Evolutionary conservation across 2,888 invertebrate species (phyloP).

Genomic region (Odontomyia ornata): DNA sequence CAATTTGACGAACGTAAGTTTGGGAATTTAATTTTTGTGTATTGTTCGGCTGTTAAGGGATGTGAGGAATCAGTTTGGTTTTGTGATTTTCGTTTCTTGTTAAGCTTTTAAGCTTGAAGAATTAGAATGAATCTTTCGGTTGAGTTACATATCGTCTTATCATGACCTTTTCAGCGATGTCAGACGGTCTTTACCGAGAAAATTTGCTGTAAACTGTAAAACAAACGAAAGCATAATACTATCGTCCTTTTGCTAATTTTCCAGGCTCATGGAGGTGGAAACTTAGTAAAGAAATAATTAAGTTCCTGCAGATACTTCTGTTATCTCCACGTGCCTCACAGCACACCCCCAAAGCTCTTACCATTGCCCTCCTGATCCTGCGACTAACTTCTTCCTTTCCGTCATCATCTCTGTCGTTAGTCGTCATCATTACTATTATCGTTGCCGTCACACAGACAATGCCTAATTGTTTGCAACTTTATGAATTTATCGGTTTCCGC

Average conservation of each 20-base stretch:
- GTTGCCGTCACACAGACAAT: constrained; percentile 5
- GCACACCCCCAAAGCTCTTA: not conserved
- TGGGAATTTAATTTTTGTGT: too few relatives aligned
- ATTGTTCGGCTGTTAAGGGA: not conserved
- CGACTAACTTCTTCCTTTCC: not conserved
- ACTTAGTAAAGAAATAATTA: not conserved
- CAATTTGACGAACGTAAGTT: constrained; percentile 69
- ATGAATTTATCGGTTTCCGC: constrained; percentile 41
- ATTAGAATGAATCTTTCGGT: too few relatives aligned
- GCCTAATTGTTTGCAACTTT: constrained; percentile 40
- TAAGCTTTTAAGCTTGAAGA: too few relatives aligned
- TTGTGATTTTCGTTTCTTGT: too few relatives aligned
- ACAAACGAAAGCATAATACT: too few relatives aligned
- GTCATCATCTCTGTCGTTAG: not conserved
- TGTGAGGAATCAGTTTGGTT: too few relatives aligned
- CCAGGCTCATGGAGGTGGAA: not conserved
- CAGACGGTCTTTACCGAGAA: too few relatives aligned
- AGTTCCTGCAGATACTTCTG: not conserved
- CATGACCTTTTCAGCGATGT: too few relatives aligned
- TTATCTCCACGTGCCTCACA: not conserved
- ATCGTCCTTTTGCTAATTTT: not conserved
- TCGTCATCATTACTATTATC: not conserved
- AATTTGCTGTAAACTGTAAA: too few relatives aligned
- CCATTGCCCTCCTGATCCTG: not conserved
- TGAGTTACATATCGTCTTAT: too few relatives aligned